Evolutionary conservation across 2,113 vertebrate species (phyloP), one percentile per base, ranked within the genome.

Genomic region (Nothoprocta pentlandii): DNA sequence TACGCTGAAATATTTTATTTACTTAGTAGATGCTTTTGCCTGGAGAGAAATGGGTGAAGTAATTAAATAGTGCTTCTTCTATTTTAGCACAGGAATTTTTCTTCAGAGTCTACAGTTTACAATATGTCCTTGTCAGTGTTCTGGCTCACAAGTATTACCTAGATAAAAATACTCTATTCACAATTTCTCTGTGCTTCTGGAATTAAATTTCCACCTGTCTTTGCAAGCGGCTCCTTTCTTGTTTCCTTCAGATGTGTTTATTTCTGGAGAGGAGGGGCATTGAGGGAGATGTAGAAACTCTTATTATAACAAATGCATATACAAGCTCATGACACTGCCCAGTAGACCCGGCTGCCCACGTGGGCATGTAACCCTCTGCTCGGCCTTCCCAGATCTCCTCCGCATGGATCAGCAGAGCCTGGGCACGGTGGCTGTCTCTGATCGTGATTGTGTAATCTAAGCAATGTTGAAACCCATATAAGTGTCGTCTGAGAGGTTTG

Each of bases 1-100:
- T 91, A 46, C 58, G 46, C 53, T 85, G 79, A 95, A 90, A 82
- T 92, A 81, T 95, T 92, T 88, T 95, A 79, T 92, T 96, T 96
- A 42, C 85, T 82, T 89, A 82, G 74, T 28, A 59, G 54, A 79
- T 87, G 56, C 10, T 80, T 87, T 93, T 89, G 47, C 64, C 80
- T 62, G 87, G 58, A 81, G 61, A 87, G 20, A 75, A 93, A 51
- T 58, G 0, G 0, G n/a, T 89, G 62, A 75, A 92, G 75, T 92
- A 97, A 93, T 94, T 96, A 92, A 95, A 91, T 67, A 83, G 51
- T 53, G 12, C 47, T 82, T 61, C 54, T 85, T 69, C 69, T 77
- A 80, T 92, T 94, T 96, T 87, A 73, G 80, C 74, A 59, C 12
- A 56, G 83, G 73, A 80, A 21, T 10, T 58, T 44, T 23, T 28